A percentile compares a stretch with the other conserved stretches of the same genome.
These are phyloP conservation scores for Melitaea athalia DNA, from an alignment of 2,888 invertebrate species.

Conservation along the genomic window DNA sequence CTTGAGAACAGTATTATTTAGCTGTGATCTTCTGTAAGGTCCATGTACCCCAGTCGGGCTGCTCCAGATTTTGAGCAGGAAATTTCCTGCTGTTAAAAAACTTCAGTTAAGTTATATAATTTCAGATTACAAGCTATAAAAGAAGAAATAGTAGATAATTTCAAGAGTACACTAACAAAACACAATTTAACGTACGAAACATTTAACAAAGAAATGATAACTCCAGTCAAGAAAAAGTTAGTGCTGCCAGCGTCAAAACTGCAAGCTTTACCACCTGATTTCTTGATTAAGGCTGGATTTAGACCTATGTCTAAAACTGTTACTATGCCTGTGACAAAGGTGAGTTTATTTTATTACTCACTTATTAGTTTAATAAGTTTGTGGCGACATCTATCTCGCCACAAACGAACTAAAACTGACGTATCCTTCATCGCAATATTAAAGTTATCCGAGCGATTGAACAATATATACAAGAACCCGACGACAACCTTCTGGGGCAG, in stretches of 20 bases:
- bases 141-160: slow-evolving; percentile 47
- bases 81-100: no score
- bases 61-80: no score
- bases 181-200: slow-evolving; percentile 50
- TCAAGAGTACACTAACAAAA: slow-evolving; percentile 47
- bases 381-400: no score
- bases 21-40: no score
- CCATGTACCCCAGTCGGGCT: no score
- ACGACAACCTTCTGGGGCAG: no score
- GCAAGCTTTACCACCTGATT: slow-evolving; percentile 66
- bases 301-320: slow-evolving; percentile 14
- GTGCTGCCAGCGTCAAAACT: slow-evolving; percentile 72
- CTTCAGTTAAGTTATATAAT: slow-evolving; percentile 19
- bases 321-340: slow-evolving; percentile 29
- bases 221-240: slow-evolving; percentile 44
- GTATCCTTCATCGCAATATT: no score
- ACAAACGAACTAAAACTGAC: no score
- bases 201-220: slow-evolving; percentile 38
- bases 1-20: no score
- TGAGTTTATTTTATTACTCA: slow-evolving; percentile 9
- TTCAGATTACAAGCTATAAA: slow-evolving; percentile 59
- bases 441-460: no score
- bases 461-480: no score
- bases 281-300: slow-evolving; percentile 37
- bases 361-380: neutral